Evolutionary conservation across 2,113 vertebrate species (phyloP), one percentile per base, ranked within the genome.

Genomic region (Pygoscelis antarcticus): DNA sequence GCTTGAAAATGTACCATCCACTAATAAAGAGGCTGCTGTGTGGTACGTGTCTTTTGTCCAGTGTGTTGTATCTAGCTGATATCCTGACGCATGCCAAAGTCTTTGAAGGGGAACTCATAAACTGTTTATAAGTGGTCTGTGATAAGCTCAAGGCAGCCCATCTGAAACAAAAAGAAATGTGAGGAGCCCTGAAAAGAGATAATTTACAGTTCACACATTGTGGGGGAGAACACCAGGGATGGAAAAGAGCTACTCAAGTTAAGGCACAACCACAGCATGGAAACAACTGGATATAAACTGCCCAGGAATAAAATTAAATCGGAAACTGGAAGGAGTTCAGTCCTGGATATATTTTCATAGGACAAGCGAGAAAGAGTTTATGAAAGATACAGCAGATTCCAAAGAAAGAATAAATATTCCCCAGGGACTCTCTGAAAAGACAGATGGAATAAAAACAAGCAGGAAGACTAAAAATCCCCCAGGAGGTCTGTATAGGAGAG

Each of bases 341-440:
- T 70, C 65, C 78, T 85, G 87, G 71, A 13, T 89, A 61, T 75
- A 66, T 94, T 96, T 96, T 96, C 77, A 80, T 70, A 93, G 75
- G n/a, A 94, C 62, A 96, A 95, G 75, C 46, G 82, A 97, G 88
- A 94, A 93, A 69, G 82, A 80, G 84, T 76, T 96, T 96, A 93
- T 86, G 84, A 88, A 96, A 93, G 92, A 94, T 66, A 94, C 40
- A 65, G 71, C 66, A 88, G 62, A 95, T 97, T 96, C 85, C 92
- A 70, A 85, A 90, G 87, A 65, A 92, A 83, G 62, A 66, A 92
- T 86, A 93, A 95, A 90, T 90, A 94, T 70, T 96, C 82, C 75
- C 77, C n/a, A 19, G 92, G 58, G 75, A 93, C 22, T 76, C 21
- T 68, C 78, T 89, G 78, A 62, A 93, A 93, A 88, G 92, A 72